These are phyloP conservation scores for Oxytorus armatus DNA, from an alignment of 2,888 invertebrate genomes.

Conservation along the genomic window DNA sequence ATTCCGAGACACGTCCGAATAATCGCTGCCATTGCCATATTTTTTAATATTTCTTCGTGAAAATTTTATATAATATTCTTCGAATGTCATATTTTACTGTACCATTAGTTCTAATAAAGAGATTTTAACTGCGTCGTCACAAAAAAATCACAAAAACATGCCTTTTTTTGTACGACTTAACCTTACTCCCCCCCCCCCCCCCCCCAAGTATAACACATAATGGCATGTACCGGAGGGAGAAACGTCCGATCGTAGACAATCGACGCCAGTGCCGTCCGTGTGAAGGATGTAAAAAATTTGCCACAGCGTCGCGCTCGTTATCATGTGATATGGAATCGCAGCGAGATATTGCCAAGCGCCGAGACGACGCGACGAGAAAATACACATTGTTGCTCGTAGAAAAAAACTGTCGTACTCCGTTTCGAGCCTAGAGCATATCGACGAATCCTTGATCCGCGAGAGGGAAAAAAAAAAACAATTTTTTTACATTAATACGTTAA, in stretches of 20 bases:
- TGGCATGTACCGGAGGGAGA: constrained; percentile 62
- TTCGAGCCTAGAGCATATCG: constrained; percentile 87
- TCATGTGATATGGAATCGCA: constrained; percentile 88
- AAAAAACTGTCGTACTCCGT: constrained; percentile 91
- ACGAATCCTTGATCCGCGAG: constrained; percentile 79
- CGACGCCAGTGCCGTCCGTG: constrained; percentile 84
- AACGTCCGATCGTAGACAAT: constrained; percentile 72
- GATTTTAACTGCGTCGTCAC: no score
- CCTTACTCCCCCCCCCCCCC: no score
- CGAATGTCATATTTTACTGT: no score
- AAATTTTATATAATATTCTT: no score
- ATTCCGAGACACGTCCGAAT: no score
- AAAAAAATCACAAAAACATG: no score
- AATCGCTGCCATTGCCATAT: no score
- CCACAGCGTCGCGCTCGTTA: constrained; percentile 88
- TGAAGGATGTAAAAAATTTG: constrained; percentile 88
- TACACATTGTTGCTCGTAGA: constrained; percentile 88
- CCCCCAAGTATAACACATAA: no score
- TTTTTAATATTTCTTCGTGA: no score
- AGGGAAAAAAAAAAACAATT: not conserved
- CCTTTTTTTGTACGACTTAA: no score
- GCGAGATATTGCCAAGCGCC: constrained; percentile 94
- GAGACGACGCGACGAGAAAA: constrained; percentile 89
- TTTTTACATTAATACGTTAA: constrained; percentile 77
- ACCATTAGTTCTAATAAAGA: no score